These are phyloP conservation scores for Pomatostomus ruficeps DNA, from an alignment of 2,113 vertebrate genomes.

Conservation along the genomic window DNA sequence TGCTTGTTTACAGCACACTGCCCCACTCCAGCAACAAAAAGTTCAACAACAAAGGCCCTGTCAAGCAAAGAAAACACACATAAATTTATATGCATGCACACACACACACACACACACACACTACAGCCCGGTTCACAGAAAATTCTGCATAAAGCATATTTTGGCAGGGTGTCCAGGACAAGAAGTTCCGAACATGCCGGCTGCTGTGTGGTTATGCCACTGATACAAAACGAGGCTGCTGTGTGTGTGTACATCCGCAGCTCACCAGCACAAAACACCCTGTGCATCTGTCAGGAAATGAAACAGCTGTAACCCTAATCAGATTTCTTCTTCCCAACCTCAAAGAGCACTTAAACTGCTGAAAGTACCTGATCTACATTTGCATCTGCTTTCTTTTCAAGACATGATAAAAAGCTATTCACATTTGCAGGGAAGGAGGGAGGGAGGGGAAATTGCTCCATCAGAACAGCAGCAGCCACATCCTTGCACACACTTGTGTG, in stretches of 20 bases:
- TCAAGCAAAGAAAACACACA: not conserved
- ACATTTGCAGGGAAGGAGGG: not conserved
- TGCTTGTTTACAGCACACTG: slow-evolving; percentile 51
- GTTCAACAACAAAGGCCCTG: not conserved
- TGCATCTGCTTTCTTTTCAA: slow-evolving; percentile 27
- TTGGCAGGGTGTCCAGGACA: slow-evolving; percentile 77
- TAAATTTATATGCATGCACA: not conserved
- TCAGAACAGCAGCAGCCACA: not conserved
- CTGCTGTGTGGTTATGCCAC: slow-evolving; percentile 64
- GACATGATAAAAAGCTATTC: not conserved
- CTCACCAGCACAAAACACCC: slow-evolving; percentile 36
- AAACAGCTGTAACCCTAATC: slow-evolving; percentile 58
- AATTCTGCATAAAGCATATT: slow-evolving; percentile 66
- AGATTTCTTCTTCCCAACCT: slow-evolving; percentile 43
- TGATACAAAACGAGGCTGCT: slow-evolving; percentile 61
- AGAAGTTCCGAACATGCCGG: slow-evolving; percentile 73
- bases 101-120: slow-evolving; percentile 29
- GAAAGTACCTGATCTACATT: slow-evolving; percentile 45
- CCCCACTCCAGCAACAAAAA: slow-evolving; percentile 18
- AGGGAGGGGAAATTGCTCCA: not conserved
- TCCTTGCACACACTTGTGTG: not conserved
- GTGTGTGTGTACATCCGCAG: slow-evolving; percentile 54
- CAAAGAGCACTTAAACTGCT: slow-evolving; percentile 39
- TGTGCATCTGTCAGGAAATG: slow-evolving; percentile 64
- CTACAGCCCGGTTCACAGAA: slow-evolving; percentile 62